A percentile compares a stretch with the other conserved stretches of the same genome.
Evolutionary conservation across 1,140 invertebrate species (phyloP).

Genomic region (Solenopsis invicta): DNA sequence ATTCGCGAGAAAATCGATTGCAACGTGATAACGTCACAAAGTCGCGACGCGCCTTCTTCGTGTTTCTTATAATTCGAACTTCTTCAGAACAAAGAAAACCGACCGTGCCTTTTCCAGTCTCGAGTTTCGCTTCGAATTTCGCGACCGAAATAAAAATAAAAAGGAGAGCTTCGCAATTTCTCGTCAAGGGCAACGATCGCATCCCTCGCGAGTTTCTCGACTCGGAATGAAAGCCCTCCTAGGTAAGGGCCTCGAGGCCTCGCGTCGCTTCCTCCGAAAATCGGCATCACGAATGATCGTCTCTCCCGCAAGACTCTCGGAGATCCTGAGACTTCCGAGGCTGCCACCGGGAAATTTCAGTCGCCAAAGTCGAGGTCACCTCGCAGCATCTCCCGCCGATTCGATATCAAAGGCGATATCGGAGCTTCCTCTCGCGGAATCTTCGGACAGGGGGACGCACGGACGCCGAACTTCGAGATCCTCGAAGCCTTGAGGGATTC

Average conservation of each 20-base stretch:
- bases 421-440: not conserved
- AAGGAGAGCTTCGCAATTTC: not conserved
- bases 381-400: not conserved
- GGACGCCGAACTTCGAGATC: not conserved
- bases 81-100: not conserved
- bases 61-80: conserved; percentile 21
- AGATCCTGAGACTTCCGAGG: not conserved
- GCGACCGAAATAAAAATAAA: not conserved
- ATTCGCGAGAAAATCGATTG: conserved; percentile 12
- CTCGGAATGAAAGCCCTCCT: not conserved
- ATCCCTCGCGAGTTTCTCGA: not conserved
- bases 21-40: not conserved
- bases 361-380: not conserved
- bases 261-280: not conserved
- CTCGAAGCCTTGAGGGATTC: not conserved
- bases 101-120: not conserved
- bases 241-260: not conserved
- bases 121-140: not conserved
- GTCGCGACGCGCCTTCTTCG: not conserved
- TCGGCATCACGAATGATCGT: not conserved
- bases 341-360: not conserved
- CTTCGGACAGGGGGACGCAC: not conserved
- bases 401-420: not conserved
- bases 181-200: not conserved
- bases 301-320: not conserved